These are phyloP conservation scores for Asbolus verrucosus DNA, from an alignment of 1,140 invertebrate genomes.

Conservation along the genomic window DNA sequence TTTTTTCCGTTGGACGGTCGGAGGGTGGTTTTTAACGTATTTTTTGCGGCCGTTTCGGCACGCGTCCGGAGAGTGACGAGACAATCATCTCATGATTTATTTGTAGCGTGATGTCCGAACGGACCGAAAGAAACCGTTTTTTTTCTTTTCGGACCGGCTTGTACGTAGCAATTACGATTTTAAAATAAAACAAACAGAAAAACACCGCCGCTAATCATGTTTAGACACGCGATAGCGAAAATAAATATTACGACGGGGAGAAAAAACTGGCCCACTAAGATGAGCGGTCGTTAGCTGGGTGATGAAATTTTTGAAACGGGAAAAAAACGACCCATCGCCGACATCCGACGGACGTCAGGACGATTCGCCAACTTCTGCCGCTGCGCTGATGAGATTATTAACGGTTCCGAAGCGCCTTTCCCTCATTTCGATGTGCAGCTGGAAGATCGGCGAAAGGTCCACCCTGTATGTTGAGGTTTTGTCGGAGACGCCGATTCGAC, in stretches of 20 bases:
- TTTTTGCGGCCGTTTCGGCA: constrained; percentile 52
- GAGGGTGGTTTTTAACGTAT: constrained; percentile 53
- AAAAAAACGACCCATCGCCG: too few relatives aligned
- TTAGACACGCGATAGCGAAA: not conserved
- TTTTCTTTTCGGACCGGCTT: not conserved
- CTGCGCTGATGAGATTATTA: too few relatives aligned
- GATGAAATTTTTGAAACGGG: too few relatives aligned
- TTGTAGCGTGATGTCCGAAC: constrained; percentile 27
- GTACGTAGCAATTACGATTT: constrained; percentile 14
- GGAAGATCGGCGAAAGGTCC: too few relatives aligned
- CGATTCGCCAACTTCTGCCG: too few relatives aligned
- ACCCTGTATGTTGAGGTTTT: too few relatives aligned
- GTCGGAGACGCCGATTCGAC: too few relatives aligned
- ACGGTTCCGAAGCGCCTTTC: too few relatives aligned
- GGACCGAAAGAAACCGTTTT: constrained; percentile 22
- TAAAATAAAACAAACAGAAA: not conserved
- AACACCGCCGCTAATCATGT: not conserved
- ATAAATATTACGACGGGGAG: not conserved
- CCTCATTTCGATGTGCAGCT: too few relatives aligned
- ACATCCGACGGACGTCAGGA: too few relatives aligned
- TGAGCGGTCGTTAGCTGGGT: too few relatives aligned
- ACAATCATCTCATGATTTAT: constrained; percentile 13
- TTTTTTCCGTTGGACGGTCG: constrained; percentile 53
- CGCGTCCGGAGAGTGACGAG: constrained; percentile 26
- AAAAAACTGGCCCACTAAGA: too few relatives aligned